Evolutionary conservation across 2,888 invertebrate species (phyloP).

Genomic region (Cephus pygmeus): DNA sequence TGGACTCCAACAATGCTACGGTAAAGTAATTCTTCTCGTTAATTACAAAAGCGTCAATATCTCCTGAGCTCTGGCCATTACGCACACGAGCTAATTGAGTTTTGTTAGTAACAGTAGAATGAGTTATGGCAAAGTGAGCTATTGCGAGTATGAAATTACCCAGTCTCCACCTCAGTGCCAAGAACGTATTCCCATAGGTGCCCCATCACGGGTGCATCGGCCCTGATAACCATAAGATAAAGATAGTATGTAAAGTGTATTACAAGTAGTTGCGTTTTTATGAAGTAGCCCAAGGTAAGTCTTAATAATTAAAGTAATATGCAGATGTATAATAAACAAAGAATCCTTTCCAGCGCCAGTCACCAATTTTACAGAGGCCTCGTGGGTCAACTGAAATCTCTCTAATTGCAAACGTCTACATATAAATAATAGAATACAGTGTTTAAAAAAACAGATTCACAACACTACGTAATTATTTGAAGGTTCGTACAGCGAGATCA

Average conservation of each 20-base stretch:
- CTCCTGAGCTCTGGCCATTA: neutral
- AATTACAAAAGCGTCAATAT: neutral
- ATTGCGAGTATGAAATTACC: constrained; percentile 70
- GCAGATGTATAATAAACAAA: neutral
- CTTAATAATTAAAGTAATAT: neutral
- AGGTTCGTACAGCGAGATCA: neutral
- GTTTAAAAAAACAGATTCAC: neutral
- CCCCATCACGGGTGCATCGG: constrained; percentile 97
- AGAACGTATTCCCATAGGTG: constrained; percentile 93
- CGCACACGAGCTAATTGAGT: neutral
- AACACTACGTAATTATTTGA: neutral
- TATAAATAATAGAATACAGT: neutral
- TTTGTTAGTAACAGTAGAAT: neutral
- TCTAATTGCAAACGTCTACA: neutral
- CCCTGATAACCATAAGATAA: constrained; percentile 74
- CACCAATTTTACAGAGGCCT: constrained; percentile 6
- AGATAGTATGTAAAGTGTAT: constrained; percentile 30
- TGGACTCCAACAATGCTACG: neutral
- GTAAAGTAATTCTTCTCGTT: neutral
- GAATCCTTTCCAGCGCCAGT: constrained; percentile 6
- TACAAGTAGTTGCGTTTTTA: neutral
- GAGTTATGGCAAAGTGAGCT: neutral
- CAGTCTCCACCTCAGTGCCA: constrained; percentile 78
- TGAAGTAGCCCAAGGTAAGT: neutral
- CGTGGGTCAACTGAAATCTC: constrained; percentile 2